Evolutionary conservation across 2,888 invertebrate genomes (phyloP), one percentile per base, ranked within the genome.

Genomic region (Tipula unca): DNA sequence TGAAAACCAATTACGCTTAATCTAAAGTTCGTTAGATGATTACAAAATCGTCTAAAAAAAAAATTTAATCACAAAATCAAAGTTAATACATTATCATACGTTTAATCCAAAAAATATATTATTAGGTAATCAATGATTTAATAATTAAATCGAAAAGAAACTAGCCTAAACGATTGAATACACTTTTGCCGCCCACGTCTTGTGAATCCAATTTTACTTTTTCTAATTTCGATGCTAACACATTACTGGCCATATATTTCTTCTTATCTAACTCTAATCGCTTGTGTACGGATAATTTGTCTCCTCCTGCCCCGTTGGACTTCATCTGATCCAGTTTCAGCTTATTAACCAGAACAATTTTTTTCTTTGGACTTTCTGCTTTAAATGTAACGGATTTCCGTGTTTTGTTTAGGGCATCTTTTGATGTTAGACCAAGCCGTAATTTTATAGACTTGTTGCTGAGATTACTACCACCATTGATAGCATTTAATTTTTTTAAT

Each of bases 321-420:
- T 69, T 69, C 20, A 69, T 69, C 10, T 69, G 69, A 25, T 69
- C 69, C 10, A 25, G 10, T 85, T 89, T 90, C 89, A 91, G 88
- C 29, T 90, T 89, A 85, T 89, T 87, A 0, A 84, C 83, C 3
- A 69, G 87, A 0, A 89, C 89, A 85, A 89, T 89, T 0, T 87
- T 86, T 87, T 89, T 89, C 48, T 87, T 86, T 0, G 88, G 86
- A 0, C 87, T 87, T 0, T 89, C 88, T 1, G 88, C 87, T 87
- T 91, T 91, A 1, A 91, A 86, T 87, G 89, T 89, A n/a, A 89
- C 87, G 0, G 88, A 87, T 87, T 90, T 90, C 29, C 89, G 89
- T 29, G 89, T 89, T 29, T 88, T 87, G 86, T 90, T 90, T 1
- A 91, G 87, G 85, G 88, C 88, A 1, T 89, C 88, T 4, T 42